Percentiles rank a stretch among this genome's conserved stretches.
These are phyloP conservation scores for Cydia splendana DNA, from an alignment of 1,140 invertebrate genomes.

Conservation along the genomic window DNA sequence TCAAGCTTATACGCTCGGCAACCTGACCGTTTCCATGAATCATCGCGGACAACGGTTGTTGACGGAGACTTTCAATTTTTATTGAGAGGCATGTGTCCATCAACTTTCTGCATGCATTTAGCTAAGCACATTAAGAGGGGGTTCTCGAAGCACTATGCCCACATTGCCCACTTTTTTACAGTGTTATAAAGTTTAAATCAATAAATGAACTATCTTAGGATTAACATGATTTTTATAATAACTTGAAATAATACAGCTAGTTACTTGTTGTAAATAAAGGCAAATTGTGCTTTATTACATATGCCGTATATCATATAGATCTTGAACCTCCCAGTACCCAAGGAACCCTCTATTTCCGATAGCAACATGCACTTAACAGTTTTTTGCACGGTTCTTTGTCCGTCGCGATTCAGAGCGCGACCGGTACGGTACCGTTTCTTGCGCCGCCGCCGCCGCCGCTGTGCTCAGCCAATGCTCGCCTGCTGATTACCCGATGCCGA, in stretches of 20 bases:
- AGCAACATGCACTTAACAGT: constrained; percentile 16
- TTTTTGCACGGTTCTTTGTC: constrained; percentile 46
- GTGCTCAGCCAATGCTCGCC: constrained; percentile 38
- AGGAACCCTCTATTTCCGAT: constrained; percentile 10
- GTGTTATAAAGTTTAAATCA: too few species aligned
- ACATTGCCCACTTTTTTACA: neutral
- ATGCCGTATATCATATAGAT: too few species aligned
- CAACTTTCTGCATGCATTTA: constrained; percentile 7
- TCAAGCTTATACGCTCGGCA: constrained; percentile 16
- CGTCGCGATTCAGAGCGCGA: constrained; percentile 60
- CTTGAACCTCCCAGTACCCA: neutral
- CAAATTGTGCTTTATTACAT: too few species aligned
- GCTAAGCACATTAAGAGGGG: neutral
- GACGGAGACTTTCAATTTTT: constrained; percentile 31
- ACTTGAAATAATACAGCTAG: too few species aligned
- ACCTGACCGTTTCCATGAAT: constrained; percentile 24
- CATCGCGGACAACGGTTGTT: constrained; percentile 11
- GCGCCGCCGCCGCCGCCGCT: constrained; percentile 22
- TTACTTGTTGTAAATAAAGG: too few species aligned
- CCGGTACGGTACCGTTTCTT: constrained; percentile 61
- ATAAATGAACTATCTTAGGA: too few species aligned
- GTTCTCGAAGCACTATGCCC: neutral
- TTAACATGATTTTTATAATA: too few species aligned
- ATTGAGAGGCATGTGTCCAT: constrained; percentile 22
- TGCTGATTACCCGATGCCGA: constrained; percentile 45